Conservation (phyloP, 2,113 vertebrate genomes). For the Abramis brama region DNA sequence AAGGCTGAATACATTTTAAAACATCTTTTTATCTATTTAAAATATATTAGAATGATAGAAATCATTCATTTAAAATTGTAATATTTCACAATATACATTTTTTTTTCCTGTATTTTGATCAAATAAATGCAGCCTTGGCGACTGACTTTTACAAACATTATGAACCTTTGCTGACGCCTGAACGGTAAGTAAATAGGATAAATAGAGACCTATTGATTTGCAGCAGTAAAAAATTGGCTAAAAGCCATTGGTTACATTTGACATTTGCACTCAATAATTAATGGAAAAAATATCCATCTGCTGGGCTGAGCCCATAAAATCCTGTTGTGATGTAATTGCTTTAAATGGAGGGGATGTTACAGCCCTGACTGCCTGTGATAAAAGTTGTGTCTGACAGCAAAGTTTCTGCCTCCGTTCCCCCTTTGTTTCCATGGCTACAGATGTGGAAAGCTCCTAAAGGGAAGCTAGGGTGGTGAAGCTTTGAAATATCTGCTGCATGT, state of each 20-base stretch:
- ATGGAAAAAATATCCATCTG: constrained; percentile 12
- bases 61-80: too few relatives aligned
- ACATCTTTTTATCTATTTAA: too few relatives aligned
- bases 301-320: neutral
- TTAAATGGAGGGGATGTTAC: constrained; percentile 3
- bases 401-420: constrained; percentile 42
- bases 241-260: neutral
- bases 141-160: neutral
- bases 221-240: neutral
- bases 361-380: constrained; percentile 6
- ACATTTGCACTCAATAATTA: neutral
- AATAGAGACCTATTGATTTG: neutral
- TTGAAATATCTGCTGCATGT: constrained; percentile 38
- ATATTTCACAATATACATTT: too few relatives aligned
- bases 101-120: too few relatives aligned
- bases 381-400: constrained; percentile 43
- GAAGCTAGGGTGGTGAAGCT: constrained; percentile 2
- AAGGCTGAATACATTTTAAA: too few relatives aligned
- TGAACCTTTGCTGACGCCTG: neutral
- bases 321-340: constrained; percentile 6
- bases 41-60: too few relatives aligned
- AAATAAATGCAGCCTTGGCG: neutral
- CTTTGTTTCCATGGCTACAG: constrained; percentile 60
- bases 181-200: neutral
- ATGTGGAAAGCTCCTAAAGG: constrained; percentile 21